Evolutionary conservation across 2,888 invertebrate species (phyloP), one percentile per base, ranked within the genome.

Genomic region (Pheosia gnoma): DNA sequence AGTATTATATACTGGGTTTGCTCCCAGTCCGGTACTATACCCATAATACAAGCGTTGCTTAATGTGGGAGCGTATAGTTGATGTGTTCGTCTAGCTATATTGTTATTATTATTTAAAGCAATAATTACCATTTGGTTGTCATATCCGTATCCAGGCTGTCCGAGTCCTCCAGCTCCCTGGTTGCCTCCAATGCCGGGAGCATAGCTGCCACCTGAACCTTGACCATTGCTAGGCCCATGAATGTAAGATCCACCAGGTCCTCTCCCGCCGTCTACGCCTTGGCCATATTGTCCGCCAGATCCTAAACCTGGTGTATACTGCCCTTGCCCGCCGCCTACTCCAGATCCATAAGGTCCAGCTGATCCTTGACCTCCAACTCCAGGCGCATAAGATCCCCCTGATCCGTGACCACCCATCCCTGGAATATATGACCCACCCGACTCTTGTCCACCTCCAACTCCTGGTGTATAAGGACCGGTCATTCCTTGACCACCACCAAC

Each of bases 101-200:
- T 25, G 25, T 25, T 25, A 25, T 25, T 25, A 25, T 25, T 25
- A 25, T 25, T 25, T 25, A 45, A 41, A 49, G 13, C 9, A 3
- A 53, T 60, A 68, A 77, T 80, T 76, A 84, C 84, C 73, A 73
- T 72, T 69, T 80, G 72, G 59, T 70, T 72, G 58, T 74, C 63
- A 51, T 63, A 61, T 58, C 74, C 69, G 47, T 58, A 56, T 51
- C 36, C 25, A 25, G 43, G 58, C 61, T 65, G 59, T 58, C 65
- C 47, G 13, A 13, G 61, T 38, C 59, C 58, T n/a, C 59, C 61
- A 9, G 52, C 61, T 3, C 65, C 61, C 61, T 65, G 61, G 6
- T 56, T 58, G 37, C 56, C 59, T 10, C 55, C 65, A 4, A 64
- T 39, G 5, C 63, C 64, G 4, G 59, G 56, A 4, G 56, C 61